Base-by-base conservation (phyloP, 2,888 invertebrate genomes). In the Melanargia galathea region DNA sequence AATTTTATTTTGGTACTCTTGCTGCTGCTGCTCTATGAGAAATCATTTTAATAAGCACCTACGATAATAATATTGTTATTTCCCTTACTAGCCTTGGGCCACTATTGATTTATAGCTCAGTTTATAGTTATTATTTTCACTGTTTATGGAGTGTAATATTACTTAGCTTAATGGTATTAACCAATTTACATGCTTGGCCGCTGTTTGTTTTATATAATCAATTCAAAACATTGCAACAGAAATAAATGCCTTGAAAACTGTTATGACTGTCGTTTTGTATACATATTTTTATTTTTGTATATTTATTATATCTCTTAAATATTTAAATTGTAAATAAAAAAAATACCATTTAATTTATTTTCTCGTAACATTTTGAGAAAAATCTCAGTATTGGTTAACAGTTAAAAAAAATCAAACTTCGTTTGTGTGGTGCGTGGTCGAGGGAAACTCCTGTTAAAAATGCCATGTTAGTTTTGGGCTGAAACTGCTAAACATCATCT, bases 111-210 rank as follows among this genome's bases (percentile, higher is more conserved):
- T 51, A 51, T 33, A 33, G 4, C 30, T 11, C 18, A 26, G 24
- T 24, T 24, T 48, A n/a, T n/a, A 30, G 51, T 51, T 51, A 33
- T 30, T 51, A 51, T 18, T 30, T 30, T 18, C 26, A 30, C 1
- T 51, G 51, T 51, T 7, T 51, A 11, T 33, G 16, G 51, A 16
- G 51, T 49, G 26, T 51, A 51, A 16, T 30, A 10, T 51, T 49
- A 49, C 16, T 13, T 20, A 26, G 4, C 18, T 30, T 30, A 33
- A 18, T 30, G 30, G 48, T 24, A 26, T 51, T 49, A 49, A 30
- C 8, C 16, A 49, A 30, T 49, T 20, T 48, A 16, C 8, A 49
- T 30, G 51, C 30, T 51, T 0, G 51, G 18, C 30, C 8, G 26
- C 16, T 51, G 30, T 18, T 51, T 51, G 51, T 51, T 51, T 26